Percentiles rank a stretch among this genome's conserved stretches.
Conservation (phyloP, 2,888 invertebrate genomes). For the Perizoma affinitatum region DNA sequence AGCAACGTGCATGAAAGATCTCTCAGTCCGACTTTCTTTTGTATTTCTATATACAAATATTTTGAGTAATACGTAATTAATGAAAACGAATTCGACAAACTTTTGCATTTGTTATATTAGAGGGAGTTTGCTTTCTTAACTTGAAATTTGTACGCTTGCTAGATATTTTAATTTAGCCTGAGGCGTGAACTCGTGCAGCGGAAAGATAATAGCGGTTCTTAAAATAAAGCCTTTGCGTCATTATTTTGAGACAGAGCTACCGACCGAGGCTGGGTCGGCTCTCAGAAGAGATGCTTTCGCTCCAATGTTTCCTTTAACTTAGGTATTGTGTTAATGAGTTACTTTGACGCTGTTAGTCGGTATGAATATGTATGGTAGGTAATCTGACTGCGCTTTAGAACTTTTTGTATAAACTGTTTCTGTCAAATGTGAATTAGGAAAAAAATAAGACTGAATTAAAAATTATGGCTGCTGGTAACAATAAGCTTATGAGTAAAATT, state of each 20-base stretch:
- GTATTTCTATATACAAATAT: slow-evolving; percentile 17
- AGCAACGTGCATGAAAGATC: slow-evolving; percentile 22
- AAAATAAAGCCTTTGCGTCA: slow-evolving; percentile 72
- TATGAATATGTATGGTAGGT: slow-evolving; percentile 38
- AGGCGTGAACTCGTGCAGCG: slow-evolving; percentile 57
- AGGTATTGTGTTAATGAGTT: slow-evolving; percentile 41
- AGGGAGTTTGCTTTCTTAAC: slow-evolving; percentile 46
- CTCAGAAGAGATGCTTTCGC: slow-evolving; percentile 24
- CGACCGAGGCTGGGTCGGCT: slow-evolving; percentile 33
- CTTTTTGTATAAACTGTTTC: slow-evolving; percentile 9
- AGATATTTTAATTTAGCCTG: slow-evolving; percentile 67
- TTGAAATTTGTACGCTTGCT: slow-evolving; percentile 47
- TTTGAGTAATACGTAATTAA: slow-evolving; percentile 13
- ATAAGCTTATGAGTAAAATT: too few species aligned
- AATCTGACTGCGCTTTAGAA: slow-evolving; percentile 25
- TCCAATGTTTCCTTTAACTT: slow-evolving; percentile 37
- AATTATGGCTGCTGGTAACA: too few species aligned
- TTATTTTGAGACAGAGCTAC: slow-evolving; percentile 56
- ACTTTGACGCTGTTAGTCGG: slow-evolving; percentile 33
- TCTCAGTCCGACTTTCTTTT: too few species aligned
- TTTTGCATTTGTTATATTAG: slow-evolving; percentile 26
- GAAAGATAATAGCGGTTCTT: slow-evolving; percentile 70
- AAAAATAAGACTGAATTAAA: too few species aligned
- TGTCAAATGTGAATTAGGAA: too few species aligned
- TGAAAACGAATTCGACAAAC: slow-evolving; percentile 10